These are phyloP conservation scores for Scomber colias DNA, from an alignment of 2,113 vertebrate genomes.

Conservation along the genomic window DNA sequence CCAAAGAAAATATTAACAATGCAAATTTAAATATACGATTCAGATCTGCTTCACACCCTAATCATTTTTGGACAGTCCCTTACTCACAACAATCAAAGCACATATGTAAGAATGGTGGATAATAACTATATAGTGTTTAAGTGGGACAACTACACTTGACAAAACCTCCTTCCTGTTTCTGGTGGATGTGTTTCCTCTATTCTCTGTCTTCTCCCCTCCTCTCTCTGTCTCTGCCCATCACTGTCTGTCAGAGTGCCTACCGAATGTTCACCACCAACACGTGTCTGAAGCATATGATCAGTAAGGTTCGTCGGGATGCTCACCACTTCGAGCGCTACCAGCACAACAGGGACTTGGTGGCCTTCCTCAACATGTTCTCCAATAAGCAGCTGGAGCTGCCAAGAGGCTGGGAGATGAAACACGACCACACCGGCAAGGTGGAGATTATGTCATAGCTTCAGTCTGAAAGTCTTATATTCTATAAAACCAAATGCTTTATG, in stretches of 20 bases:
- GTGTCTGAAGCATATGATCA: slow-evolving; percentile 99
- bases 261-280: slow-evolving; percentile 98
- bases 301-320: slow-evolving; percentile 95
- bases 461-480: not conserved
- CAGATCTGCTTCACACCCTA: too few species aligned
- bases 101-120: not conserved
- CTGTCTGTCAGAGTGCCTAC: slow-evolving; percentile 91
- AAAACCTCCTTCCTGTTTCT: not conserved
- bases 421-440: slow-evolving; percentile 96
- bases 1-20: too few species aligned
- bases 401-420: slow-evolving; percentile 97
- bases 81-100: not conserved
- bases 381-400: slow-evolving; percentile 97
- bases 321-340: slow-evolving; percentile 98
- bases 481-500: not conserved
- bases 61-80: not conserved
- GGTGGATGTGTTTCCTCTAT: slow-evolving; percentile 1
- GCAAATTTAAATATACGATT: too few species aligned
- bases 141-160: not conserved
- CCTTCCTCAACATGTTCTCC: slow-evolving; percentile 95
- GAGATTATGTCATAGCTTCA: not conserved
- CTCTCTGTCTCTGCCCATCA: not conserved
- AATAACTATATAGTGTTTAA: not conserved
- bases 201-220: not conserved
- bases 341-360: slow-evolving; percentile 95